Conservation (phyloP, 1,140 invertebrate genomes). For the Chironomus striatipennis region DNA sequence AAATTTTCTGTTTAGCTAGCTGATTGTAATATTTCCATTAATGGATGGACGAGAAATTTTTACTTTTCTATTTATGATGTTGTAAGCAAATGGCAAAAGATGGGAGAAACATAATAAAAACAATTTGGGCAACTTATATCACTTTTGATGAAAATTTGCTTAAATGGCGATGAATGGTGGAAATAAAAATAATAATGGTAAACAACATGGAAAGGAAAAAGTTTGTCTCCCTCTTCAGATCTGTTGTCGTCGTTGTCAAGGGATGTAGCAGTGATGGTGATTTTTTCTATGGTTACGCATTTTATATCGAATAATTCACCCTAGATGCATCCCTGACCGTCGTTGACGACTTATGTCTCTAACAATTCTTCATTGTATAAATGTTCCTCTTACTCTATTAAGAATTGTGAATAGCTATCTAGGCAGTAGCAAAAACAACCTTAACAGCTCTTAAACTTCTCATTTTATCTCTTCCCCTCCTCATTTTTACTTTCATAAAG, state of each 20-base stretch:
- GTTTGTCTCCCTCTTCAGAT: not conserved
- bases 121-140: not conserved
- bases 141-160: constrained; percentile 2
- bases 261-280: too few species aligned
- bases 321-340: too few species aligned
- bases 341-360: too few species aligned
- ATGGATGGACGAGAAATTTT: not conserved
- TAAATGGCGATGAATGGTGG: not conserved
- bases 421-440: not conserved
- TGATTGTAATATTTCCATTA: not conserved
- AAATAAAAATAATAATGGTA: constrained; percentile 7
- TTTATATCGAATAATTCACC: too few species aligned
- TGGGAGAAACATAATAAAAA: not conserved
- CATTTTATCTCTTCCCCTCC: not conserved
- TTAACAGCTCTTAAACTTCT: constrained; percentile 13
- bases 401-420: not conserved
- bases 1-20: not conserved
- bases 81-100: too few species aligned
- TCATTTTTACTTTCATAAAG: not conserved
- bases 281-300: too few species aligned
- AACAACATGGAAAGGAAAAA: not conserved
- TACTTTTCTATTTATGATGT: not conserved
- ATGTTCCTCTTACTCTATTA: too few species aligned
- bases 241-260: too few species aligned
- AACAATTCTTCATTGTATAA: too few species aligned